A percentile compares a stretch with the other conserved stretches of the same genome.
Conservation (phyloP, 2,888 invertebrate genomes). For the Polymixis lichenea region DNA sequence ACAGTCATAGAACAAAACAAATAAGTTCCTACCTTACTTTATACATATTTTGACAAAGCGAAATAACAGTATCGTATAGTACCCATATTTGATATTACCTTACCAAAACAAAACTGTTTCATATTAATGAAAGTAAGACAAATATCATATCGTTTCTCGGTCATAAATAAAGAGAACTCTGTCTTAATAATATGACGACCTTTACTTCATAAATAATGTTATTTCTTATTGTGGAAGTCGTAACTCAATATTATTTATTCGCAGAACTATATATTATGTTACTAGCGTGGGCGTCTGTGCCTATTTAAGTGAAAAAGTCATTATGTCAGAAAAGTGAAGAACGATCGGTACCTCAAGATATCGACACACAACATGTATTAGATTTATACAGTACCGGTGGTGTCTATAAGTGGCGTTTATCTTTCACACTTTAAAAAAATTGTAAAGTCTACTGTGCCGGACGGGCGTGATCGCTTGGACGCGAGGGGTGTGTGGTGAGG, state of each 20-base stretch:
- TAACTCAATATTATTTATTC: slow-evolving; percentile 48
- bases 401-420: too few relatives aligned
- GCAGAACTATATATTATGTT: slow-evolving; percentile 22
- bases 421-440: too few relatives aligned
- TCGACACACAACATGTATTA: too few relatives aligned
- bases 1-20: neutral
- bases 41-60: neutral
- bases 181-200: slow-evolving; percentile 48
- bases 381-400: too few relatives aligned
- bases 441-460: too few relatives aligned
- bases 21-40: neutral
- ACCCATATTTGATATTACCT: slow-evolving; percentile 24
- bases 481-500: too few relatives aligned
- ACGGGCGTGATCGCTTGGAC: too few relatives aligned
- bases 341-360: too few relatives aligned
- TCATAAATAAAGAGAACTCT: slow-evolving; percentile 61
- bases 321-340: slow-evolving; percentile 14
- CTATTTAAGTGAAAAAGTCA: slow-evolving; percentile 4
- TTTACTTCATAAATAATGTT: slow-evolving; percentile 54
- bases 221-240: slow-evolving; percentile 31
- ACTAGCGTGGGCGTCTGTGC: neutral
- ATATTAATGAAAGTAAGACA: slow-evolving; percentile 63
- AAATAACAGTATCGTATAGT: slow-evolving; percentile 18
- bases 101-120: slow-evolving; percentile 30
- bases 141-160: slow-evolving; percentile 53